Base-by-base conservation (phyloP, 2,888 invertebrate genomes). In the Dyspetes luteomarginatus region DNA sequence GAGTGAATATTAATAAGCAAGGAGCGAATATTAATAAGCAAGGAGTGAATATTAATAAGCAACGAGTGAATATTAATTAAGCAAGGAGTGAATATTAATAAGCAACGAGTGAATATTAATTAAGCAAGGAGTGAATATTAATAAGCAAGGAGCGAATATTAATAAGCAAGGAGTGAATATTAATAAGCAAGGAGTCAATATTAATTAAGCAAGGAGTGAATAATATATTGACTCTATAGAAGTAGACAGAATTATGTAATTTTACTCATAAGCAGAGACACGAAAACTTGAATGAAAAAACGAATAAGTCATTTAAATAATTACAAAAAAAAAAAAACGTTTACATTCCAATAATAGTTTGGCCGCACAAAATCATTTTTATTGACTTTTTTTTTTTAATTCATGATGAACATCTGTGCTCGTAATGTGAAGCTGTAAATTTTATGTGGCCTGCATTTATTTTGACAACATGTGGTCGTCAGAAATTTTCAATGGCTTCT, bases 381-480 rank as follows among this genome's bases (percentile, higher is more conserved):
- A 17, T 41, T 28, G n/a, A n/a, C 50, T 36, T 12, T 30, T 52
- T 56, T 67, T 56, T 3, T 7, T 4, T 7, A 22, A 4, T 3
- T 55, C 5, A n/a, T 2, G 17, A 26, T n/a, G 17, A 17, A 15
- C 9, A 56, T 69, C 50, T 48, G 64, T 12, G 45, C 3, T 52
- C 3, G 50, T 67, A 52, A 67, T 67, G 4, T 22, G 52, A 67
- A 15, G 22, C 22, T 17, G 28, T 67, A 50, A 17, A 9, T 55
- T 26, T 55, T n/a, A 52, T 12, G 9, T 24, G 24, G 55, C 2
- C 17, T 48, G 48, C 36, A 5, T 50, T 17, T 52, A 67, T 64
- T 72, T 60, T 19, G 58, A 71, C 48, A 60, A 43, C 45, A 75
- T 58, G 65, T 58, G 65, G 36, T 71, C n/a, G 58, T 69, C 56